Evolutionary conservation across 2,888 invertebrate species (phyloP).

Genomic region (Chirona hameri): DNA sequence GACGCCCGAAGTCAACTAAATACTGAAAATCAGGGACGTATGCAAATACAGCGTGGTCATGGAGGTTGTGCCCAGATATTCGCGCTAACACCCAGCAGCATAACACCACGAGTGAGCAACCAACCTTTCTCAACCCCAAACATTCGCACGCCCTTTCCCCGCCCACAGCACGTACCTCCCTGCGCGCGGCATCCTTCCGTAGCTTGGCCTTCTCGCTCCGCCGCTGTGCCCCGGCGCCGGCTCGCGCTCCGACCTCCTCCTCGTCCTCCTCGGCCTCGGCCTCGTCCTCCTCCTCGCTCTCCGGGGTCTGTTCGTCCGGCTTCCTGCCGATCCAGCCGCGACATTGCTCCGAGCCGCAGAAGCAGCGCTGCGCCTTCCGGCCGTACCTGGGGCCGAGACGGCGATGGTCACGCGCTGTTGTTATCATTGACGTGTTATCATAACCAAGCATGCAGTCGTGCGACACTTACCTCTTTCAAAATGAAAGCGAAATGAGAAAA

Average conservation of each 20-base stretch:
- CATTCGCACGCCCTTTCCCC: background rate
- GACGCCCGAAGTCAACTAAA: too few relatives aligned
- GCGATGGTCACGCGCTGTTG: too few relatives aligned
- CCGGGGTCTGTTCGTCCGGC: constrained; percentile 52
- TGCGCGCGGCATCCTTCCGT: background rate
- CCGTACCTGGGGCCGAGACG: constrained; percentile 51
- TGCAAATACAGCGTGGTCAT: too few relatives aligned
- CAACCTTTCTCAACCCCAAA: too few relatives aligned
- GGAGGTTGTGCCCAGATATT: too few relatives aligned
- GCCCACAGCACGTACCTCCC: background rate
- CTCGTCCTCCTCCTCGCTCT: constrained; percentile 54
- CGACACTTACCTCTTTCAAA: too few relatives aligned
- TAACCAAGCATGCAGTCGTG: too few relatives aligned
- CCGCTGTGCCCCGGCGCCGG: background rate
- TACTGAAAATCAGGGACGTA: too few relatives aligned
- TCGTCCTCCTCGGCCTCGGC: constrained; percentile 41
- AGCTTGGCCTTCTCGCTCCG: background rate
- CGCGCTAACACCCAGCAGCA: too few relatives aligned
- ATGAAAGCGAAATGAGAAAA: too few relatives aligned
- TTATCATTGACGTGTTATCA: too few relatives aligned
- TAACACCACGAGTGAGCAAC: too few relatives aligned
- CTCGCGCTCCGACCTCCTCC: constrained; percentile 47
- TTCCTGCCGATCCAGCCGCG: constrained; percentile 94
- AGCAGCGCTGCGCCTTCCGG: constrained; percentile 93
- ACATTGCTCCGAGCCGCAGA: constrained; percentile 82